These are phyloP conservation scores for Leptodirus hochenwartii DNA, from an alignment of 2,888 invertebrate genomes.

Conservation along the genomic window DNA sequence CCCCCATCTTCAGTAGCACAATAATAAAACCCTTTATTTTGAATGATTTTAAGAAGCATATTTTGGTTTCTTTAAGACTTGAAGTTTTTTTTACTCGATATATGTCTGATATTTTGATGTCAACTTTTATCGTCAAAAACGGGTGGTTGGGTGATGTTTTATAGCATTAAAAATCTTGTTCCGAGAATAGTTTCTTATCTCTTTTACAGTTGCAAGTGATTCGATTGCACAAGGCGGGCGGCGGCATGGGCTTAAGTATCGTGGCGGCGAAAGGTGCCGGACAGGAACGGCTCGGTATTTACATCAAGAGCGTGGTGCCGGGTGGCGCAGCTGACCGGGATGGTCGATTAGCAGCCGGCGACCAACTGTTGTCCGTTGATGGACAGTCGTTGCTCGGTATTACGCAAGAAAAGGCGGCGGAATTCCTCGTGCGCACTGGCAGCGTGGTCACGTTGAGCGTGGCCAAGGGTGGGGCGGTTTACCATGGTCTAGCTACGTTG, in stretches of 20 bases:
- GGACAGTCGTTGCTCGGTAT: conserved; percentile 65
- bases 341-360: conserved; percentile 88
- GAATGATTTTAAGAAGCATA: no score
- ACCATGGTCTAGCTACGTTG: conserved; percentile 86
- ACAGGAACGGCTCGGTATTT: conserved; percentile 66
- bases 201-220: conserved; percentile 47
- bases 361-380: conserved; percentile 92
- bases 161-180: background rate
- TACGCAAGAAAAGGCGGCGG: conserved; percentile 79
- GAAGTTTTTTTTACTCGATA: no score
- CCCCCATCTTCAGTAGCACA: no score
- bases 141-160: background rate
- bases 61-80: no score
- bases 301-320: conserved; percentile 95
- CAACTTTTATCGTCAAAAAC: conserved; percentile 1
- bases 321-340: conserved; percentile 86
- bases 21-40: no score
- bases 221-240: conserved; percentile 81
- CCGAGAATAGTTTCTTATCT: conserved; percentile 2
- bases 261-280: conserved; percentile 74
- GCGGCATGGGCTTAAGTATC: conserved; percentile 96
- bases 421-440: conserved; percentile 86
- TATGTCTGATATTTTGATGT: no score
- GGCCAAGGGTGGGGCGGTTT: conserved; percentile 93
- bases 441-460: conserved; percentile 88